A percentile compares a stretch with the other conserved stretches of the same genome.
These are phyloP conservation scores for Dolichallabes microphthalmus DNA, from an alignment of 2,113 vertebrate species.

Conservation along the genomic window DNA sequence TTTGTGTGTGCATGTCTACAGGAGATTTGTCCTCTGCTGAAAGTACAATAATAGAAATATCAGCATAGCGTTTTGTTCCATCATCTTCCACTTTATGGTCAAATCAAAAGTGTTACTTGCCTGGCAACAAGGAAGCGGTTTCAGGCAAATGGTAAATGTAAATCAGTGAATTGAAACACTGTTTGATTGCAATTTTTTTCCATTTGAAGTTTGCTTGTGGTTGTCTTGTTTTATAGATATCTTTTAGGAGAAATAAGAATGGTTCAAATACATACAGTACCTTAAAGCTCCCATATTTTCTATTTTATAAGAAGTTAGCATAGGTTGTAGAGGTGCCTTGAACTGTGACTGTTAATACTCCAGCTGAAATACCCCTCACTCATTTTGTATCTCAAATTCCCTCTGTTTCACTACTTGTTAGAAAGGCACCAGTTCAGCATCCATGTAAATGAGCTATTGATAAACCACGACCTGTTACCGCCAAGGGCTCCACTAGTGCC, in stretches of 20 bases:
- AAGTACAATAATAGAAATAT: slow-evolving; percentile 9
- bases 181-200: slow-evolving; percentile 33
- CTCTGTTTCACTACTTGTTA: too few species aligned
- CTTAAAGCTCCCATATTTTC: neutral
- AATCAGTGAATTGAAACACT: slow-evolving; percentile 42
- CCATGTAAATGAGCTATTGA: too few species aligned
- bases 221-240: slow-evolving; percentile 36
- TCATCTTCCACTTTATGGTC: slow-evolving; percentile 45
- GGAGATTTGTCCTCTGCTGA: neutral
- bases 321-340: too few species aligned
- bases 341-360: too few species aligned
- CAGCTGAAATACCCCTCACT: too few species aligned
- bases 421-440: too few species aligned
- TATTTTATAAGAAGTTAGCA: too few species aligned
- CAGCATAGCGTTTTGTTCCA: slow-evolving; percentile 26
- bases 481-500: too few species aligned
- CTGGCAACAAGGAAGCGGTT: slow-evolving; percentile 13
- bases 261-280: neutral
- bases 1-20: neutral
- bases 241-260: neutral
- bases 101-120: slow-evolving; percentile 39
- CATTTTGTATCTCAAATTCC: too few species aligned
- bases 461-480: too few species aligned
- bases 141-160: slow-evolving; percentile 42
- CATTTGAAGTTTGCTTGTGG: slow-evolving; percentile 39